These are phyloP conservation scores for Urocyon cinereoargenteus DNA, from an alignment of 2,797 vertebrate genomes.

Conservation along the genomic window DNA sequence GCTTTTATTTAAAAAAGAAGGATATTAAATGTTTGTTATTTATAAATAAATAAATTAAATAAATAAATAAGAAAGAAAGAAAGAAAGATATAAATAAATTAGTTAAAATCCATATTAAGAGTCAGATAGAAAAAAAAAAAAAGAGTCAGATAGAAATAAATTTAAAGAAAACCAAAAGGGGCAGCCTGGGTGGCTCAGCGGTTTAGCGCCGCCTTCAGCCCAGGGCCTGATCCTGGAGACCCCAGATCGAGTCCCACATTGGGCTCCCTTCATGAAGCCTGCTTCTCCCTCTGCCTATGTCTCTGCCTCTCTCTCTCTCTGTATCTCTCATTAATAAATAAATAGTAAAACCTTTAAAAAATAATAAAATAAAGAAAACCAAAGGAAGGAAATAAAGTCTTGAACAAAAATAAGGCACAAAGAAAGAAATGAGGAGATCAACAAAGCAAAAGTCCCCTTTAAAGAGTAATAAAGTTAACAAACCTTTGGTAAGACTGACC, in stretches of 20 bases:
- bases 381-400: constrained; percentile 21
- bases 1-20: background rate
- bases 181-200: too few species aligned
- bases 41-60: background rate
- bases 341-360: too few species aligned
- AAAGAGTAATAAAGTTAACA: background rate
- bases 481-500: background rate
- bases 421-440: background rate
- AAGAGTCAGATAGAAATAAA: background rate
- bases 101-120: background rate
- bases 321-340: too few species aligned
- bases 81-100: background rate
- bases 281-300: too few species aligned
- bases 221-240: too few species aligned
- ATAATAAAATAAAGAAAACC: background rate
- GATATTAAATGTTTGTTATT: background rate
- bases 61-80: too few species aligned
- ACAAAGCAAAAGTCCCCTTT: background rate
- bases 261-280: too few species aligned
- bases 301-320: too few species aligned
- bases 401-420: background rate
- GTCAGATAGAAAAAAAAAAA: background rate
- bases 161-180: background rate
- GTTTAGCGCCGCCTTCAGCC: too few species aligned
- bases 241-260: too few species aligned